Percentiles rank a stretch among this genome's conserved stretches.
Conservation (phyloP, 2,797 vertebrate genomes). For the Chrosomus eos region DNA sequence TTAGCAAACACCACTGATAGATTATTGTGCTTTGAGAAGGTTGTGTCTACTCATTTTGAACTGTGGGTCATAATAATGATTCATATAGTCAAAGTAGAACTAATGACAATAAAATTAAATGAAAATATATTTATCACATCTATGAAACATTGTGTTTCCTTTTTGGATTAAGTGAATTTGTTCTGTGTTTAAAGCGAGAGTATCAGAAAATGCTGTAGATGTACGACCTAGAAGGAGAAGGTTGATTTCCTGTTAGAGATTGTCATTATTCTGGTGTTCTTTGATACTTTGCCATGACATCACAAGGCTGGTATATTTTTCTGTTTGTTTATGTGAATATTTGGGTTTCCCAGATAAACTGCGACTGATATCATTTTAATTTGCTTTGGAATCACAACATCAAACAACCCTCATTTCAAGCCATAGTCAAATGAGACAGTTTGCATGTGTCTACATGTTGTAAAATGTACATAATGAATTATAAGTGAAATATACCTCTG, state of each 20-base stretch:
- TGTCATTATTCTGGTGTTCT: neutral
- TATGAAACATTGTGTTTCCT: neutral
- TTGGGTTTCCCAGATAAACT: neutral
- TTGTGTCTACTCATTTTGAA: neutral
- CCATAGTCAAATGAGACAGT: neutral
- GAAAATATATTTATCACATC: no score
- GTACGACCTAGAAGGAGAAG: neutral
- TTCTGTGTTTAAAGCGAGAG: neutral
- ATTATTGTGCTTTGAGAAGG: neutral
- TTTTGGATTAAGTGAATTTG: neutral
- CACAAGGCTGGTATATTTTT: neutral
- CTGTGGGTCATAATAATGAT: neutral
- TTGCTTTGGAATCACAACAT: conserved; percentile 15
- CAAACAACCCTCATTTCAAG: neutral
- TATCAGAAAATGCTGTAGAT: neutral
- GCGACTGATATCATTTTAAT: conserved; percentile 12
- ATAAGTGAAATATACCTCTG: neutral
- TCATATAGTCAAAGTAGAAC: neutral
- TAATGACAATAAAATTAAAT: no score
- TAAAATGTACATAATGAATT: neutral
- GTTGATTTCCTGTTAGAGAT: conserved; percentile 15
- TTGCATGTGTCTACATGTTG: neutral
- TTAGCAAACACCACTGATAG: neutral
- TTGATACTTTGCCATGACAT: conserved; percentile 18
- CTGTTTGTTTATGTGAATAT: neutral